A percentile compares a stretch with the other conserved stretches of the same genome.
These are phyloP conservation scores for Torymus tubicola DNA, from an alignment of 2,888 invertebrate species.

Conservation along the genomic window DNA sequence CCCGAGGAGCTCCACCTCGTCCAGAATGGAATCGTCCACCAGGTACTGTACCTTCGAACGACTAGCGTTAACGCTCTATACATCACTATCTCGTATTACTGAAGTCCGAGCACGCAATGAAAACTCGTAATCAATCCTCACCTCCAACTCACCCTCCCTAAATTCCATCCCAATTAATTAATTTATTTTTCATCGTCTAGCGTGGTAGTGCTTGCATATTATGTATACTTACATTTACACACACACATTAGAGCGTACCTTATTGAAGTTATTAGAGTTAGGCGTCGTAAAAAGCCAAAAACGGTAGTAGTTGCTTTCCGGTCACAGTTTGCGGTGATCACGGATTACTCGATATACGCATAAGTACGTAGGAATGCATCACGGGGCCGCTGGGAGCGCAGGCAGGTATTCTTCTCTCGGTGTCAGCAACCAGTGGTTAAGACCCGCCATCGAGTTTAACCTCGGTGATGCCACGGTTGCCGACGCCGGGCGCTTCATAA, in stretches of 20 bases:
- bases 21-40: conserved; percentile 88
- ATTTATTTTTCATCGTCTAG: conserved; percentile 44
- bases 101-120: conserved; percentile 49
- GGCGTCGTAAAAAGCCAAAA: conserved; percentile 24
- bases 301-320: conserved; percentile 44
- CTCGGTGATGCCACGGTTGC: conserved; percentile 75
- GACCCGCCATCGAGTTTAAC: conserved; percentile 80
- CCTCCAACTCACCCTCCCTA: neutral
- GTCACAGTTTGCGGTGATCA: conserved; percentile 50
- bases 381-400: conserved; percentile 76
- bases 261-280: conserved; percentile 13
- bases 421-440: conserved; percentile 81
- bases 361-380: conserved; percentile 78
- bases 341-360: conserved; percentile 39
- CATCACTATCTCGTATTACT: conserved; percentile 33
- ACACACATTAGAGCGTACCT: neutral
- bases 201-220: conserved; percentile 49
- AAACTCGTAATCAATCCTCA: conserved; percentile 26
- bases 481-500: conserved; percentile 68
- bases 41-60: conserved; percentile 67
- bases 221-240: neutral
- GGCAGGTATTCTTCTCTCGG: conserved; percentile 74
- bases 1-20: conserved; percentile 78
- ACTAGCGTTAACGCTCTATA: conserved; percentile 9
- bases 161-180: conserved; percentile 37